Evolutionary conservation across 2,797 vertebrate genomes (phyloP).

Genomic region (Halcyon leucocephala): DNA sequence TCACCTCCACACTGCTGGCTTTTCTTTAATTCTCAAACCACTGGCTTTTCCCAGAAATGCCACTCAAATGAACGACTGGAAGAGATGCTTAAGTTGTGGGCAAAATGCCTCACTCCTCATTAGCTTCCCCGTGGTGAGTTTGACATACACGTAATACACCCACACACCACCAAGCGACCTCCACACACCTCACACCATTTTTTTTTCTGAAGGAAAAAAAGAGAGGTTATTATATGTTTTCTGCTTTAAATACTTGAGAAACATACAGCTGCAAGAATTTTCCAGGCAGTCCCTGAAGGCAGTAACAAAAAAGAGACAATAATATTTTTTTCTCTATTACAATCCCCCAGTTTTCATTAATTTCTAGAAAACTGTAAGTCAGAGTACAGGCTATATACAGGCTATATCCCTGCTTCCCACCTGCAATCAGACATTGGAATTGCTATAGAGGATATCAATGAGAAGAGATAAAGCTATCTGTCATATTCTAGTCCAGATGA

Average conservation of each 20-base stretch:
- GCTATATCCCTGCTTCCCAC: slow-evolving; percentile 2
- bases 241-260: slow-evolving; percentile 32
- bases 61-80: not conserved
- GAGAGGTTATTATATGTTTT: not conserved
- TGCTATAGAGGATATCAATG: not conserved
- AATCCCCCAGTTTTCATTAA: not conserved
- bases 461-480: not conserved
- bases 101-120: not conserved
- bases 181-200: rapidly evolving
- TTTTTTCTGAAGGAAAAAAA: not conserved
- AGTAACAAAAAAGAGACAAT: not conserved
- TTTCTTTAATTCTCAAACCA: not conserved
- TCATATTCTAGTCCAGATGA: not conserved
- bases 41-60: not conserved
- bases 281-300: not conserved
- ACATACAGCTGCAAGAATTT: not conserved
- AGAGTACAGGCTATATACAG: not conserved
- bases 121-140: not conserved
- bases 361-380: not conserved
- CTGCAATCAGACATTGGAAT: not conserved
- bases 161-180: not conserved
- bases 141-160: not conserved
- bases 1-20: not conserved
- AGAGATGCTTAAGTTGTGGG: not conserved
- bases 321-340: not conserved